Evolutionary conservation across 1,140 invertebrate species (phyloP).

Genomic region (Cardiocondyla obscurior): DNA sequence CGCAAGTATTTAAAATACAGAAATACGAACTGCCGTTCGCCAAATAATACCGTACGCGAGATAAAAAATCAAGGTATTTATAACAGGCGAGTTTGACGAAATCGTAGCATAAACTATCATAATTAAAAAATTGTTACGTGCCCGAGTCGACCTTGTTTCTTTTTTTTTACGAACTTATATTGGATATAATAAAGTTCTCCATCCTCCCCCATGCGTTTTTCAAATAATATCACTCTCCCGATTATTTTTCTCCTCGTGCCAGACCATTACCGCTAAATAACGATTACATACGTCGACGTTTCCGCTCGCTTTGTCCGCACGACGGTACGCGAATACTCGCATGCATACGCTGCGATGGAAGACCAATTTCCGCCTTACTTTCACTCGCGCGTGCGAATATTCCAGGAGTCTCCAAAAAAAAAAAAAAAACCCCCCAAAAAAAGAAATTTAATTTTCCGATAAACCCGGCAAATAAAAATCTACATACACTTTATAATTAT

Average conservation of each 20-base stretch:
- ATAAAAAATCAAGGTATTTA: not conserved
- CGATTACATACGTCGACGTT: conserved; percentile 67
- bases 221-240: not conserved
- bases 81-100: not conserved
- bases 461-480: not conserved
- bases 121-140: not conserved
- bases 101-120: not conserved
- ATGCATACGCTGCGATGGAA: not conserved
- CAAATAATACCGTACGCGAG: not conserved
- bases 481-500: not conserved
- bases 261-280: not conserved
- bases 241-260: not conserved
- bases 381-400: not conserved
- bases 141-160: too few species aligned
- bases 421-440: too few species aligned
- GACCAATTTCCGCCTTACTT: conserved; percentile 22
- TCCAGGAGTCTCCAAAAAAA: too few species aligned
- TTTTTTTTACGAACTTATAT: not conserved
- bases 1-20: not conserved
- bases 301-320: conserved; percentile 71
- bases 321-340: not conserved
- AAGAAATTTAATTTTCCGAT: not conserved
- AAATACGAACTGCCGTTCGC: not conserved
- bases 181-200: not conserved
- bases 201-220: not conserved